Conservation (phyloP, 1,140 invertebrate genomes). For the Dinothrombium tinctorium region DNA sequence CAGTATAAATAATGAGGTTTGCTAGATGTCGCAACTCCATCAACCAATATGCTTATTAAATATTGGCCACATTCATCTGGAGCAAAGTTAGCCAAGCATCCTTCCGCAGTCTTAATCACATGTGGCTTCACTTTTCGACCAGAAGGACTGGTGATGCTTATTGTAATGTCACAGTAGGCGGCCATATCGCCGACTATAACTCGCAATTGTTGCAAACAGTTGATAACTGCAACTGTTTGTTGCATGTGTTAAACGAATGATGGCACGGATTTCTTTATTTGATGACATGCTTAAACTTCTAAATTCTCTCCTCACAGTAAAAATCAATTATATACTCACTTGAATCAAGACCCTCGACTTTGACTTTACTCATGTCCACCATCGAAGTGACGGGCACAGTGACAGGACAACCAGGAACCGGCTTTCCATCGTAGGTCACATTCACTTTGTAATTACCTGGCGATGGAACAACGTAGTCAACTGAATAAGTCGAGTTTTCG, state of each 20-base stretch:
- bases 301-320: too few species aligned
- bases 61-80: conserved; percentile 57
- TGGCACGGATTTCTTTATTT: too few species aligned
- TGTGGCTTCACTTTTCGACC: conserved; percentile 41
- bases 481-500: conserved; percentile 51
- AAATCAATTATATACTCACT: conserved; percentile 38
- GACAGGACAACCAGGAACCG: conserved; percentile 51
- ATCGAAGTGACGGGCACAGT: conserved; percentile 49
- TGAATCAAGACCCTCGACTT: conserved; percentile 60
- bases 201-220: conserved; percentile 55
- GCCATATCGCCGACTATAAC: conserved; percentile 44
- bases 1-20: background rate
- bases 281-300: too few species aligned
- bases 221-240: conserved; percentile 51
- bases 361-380: conserved; percentile 61
- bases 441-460: conserved; percentile 46
- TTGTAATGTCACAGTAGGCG: conserved; percentile 31
- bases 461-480: conserved; percentile 39
- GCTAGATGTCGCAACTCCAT: background rate
- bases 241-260: too few species aligned
- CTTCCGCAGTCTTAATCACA: conserved; percentile 46
- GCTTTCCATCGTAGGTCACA: conserved; percentile 46
- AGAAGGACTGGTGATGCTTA: conserved; percentile 46
- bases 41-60: conserved; percentile 18
- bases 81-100: conserved; percentile 52